Evolutionary conservation across 2,113 vertebrate genomes (phyloP).

Genomic region (Nesogale talazaci): DNA sequence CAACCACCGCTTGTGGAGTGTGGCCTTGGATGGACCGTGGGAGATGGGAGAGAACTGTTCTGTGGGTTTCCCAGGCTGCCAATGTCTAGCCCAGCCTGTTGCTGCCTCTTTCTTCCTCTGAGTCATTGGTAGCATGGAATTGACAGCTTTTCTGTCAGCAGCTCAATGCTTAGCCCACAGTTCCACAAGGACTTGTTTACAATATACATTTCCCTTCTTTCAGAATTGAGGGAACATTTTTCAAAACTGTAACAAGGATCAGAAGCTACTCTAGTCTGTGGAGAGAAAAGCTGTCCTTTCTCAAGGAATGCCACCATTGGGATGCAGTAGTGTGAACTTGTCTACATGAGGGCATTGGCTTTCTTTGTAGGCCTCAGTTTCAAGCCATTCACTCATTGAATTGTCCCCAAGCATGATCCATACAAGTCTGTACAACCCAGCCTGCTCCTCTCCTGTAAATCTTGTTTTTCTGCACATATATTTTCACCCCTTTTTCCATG

Average conservation of each 20-base stretch:
- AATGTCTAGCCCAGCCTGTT: too few species aligned
- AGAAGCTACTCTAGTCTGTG: neutral
- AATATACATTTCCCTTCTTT: neutral
- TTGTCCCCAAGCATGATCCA: too few species aligned
- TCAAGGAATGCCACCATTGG: neutral
- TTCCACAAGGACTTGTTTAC: neutral
- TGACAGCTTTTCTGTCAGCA: too few species aligned
- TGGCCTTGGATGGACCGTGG: too few species aligned
- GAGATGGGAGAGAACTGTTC: too few species aligned
- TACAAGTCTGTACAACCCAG: neutral
- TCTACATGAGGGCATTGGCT: neutral
- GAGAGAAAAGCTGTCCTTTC: neutral
- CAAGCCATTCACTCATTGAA: neutral
- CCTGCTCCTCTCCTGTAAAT: neutral
- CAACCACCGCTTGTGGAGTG: too few species aligned
- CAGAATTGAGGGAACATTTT: neutral
- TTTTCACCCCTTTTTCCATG: neutral
- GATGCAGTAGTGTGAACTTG: neutral
- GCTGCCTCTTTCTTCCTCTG: too few species aligned
- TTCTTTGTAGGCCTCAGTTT: neutral
- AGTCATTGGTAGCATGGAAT: too few species aligned
- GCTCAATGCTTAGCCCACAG: too few species aligned
- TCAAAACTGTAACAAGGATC: neutral
- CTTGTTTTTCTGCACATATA: neutral
- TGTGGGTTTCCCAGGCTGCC: too few species aligned